Percentiles rank a stretch among this genome's conserved stretches.
phyloP scores from a whole-genome alignment of 2,113 vertebrate species.

The Peromyscus maniculatus region DNA sequence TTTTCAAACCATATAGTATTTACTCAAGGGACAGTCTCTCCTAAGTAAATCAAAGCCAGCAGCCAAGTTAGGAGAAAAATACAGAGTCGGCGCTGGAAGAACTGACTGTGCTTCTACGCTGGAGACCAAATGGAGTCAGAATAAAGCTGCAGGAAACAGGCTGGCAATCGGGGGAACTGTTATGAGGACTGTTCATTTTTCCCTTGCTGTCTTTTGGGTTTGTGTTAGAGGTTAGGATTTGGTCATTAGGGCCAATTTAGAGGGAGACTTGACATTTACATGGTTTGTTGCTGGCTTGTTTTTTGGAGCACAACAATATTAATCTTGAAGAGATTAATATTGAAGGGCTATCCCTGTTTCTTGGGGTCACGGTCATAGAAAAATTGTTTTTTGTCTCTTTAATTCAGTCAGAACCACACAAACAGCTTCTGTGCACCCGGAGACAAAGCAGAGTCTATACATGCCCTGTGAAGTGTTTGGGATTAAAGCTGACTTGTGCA shows the following conservation, averaged over 20 bases:
- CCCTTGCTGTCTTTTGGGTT: neutral
- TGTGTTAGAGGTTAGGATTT: neutral
- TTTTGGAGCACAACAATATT: neutral
- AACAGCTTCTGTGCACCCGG: neutral
- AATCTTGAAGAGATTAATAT: conserved; percentile 27
- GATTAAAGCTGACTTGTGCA: neutral
- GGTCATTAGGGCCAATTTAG: neutral
- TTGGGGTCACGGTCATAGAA: neutral
- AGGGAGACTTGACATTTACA: neutral
- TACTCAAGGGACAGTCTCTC: conserved; percentile 67
- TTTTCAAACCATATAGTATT: conserved; percentile 74
- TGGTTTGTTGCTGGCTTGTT: neutral
- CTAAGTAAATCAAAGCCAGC: conserved; percentile 65
- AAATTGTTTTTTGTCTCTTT: conserved; percentile 38
- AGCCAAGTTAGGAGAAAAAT: conserved; percentile 52
- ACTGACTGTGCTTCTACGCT: neutral
- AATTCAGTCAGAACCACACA: neutral
- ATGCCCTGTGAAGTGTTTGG: neutral
- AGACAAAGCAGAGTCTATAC: neutral
- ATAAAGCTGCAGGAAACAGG: neutral
- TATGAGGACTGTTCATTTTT: neutral
- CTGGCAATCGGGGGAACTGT: conserved; percentile 4
- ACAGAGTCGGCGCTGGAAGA: conserved; percentile 37
- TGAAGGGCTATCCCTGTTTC: neutral
- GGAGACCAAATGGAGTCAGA: conserved; percentile 40